Conservation (phyloP, 2,888 invertebrate species). For the Acanthosepion esculentum region DNA sequence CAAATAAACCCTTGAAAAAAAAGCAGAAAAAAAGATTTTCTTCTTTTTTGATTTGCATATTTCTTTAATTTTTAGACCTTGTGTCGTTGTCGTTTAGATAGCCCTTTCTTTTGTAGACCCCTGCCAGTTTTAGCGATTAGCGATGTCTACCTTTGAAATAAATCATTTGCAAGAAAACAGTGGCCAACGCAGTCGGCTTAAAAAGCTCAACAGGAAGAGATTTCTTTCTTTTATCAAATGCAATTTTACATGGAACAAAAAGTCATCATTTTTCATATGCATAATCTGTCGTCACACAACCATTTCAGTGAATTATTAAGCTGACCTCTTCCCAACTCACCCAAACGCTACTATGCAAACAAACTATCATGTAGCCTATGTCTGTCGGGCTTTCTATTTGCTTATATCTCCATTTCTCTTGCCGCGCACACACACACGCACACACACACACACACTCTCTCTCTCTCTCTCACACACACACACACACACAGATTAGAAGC, state of each 20-base stretch:
- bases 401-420: background rate
- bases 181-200: background rate
- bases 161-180: background rate
- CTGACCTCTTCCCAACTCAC: background rate
- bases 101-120: background rate
- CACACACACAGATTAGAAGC: no score
- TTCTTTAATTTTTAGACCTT: background rate
- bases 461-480: no score
- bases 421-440: no score
- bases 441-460: no score
- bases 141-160: background rate
- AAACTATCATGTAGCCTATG: background rate
- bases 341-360: background rate
- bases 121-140: background rate
- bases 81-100: background rate
- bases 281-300: background rate
- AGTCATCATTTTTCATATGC: slow-evolving; percentile 33
- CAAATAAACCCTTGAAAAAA: no score
- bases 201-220: no score
- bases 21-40: no score
- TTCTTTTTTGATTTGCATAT: no score
- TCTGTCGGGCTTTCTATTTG: background rate
- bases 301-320: background rate
- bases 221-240: background rate
- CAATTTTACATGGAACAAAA: background rate